Evolutionary conservation across 2,113 vertebrate genomes (phyloP).

Genomic region (Cricetomys ansorgei): DNA sequence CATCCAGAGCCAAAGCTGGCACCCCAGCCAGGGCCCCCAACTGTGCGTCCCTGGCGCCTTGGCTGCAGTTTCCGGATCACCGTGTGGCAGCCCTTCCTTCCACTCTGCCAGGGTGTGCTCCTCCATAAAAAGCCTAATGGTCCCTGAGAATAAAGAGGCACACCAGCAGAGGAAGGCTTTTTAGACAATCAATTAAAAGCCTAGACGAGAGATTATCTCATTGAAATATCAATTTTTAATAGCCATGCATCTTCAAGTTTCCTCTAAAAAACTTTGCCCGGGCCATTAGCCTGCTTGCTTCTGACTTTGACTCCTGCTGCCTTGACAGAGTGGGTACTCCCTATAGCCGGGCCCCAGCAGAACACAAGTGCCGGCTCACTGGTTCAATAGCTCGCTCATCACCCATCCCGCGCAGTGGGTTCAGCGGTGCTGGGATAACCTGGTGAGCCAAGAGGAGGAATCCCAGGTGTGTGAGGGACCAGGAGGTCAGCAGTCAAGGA

Average conservation of each 20-base stretch:
- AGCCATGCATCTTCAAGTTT: slow-evolving; percentile 78
- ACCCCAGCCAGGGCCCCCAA: background rate
- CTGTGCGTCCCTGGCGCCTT: background rate
- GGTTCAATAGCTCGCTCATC: background rate
- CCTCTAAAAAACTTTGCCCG: slow-evolving; percentile 69
- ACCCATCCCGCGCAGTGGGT: background rate
- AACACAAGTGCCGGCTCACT: background rate
- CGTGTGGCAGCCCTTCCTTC: background rate
- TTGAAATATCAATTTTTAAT: slow-evolving; percentile 88
- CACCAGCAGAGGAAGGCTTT: slow-evolving; percentile 80
- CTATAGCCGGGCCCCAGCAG: background rate
- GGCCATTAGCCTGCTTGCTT: background rate
- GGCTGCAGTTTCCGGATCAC: background rate
- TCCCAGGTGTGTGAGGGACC: background rate
- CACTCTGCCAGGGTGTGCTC: background rate
- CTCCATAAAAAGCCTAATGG: slow-evolving; percentile 83
- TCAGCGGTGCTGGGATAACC: background rate
- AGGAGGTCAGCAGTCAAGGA: background rate
- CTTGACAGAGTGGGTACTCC: background rate
- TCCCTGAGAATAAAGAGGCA: slow-evolving; percentile 77
- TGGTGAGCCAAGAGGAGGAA: background rate
- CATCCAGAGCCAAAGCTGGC: background rate
- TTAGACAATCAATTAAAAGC: slow-evolving; percentile 89
- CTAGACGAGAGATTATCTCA: slow-evolving; percentile 85
- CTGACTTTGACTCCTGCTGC: background rate